Percentiles rank a stretch among this genome's conserved stretches.
phyloP scores from a whole-genome alignment of 1,140 invertebrate species.

The Tetramorium parvispinum region DNA sequence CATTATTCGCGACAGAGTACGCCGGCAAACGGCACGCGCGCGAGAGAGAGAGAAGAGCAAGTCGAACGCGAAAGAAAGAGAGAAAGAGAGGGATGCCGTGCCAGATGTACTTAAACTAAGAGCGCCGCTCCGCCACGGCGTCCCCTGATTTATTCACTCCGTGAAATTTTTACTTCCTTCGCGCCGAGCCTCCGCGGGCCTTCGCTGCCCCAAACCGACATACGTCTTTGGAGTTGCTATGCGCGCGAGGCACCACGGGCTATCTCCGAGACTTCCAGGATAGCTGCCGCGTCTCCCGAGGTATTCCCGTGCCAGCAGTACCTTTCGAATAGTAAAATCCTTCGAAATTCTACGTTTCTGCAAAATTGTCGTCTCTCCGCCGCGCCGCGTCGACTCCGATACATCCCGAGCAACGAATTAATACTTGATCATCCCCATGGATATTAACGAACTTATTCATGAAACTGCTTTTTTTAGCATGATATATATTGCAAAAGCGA shows the following conservation, averaged over 20 bases:
- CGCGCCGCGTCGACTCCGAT: neutral
- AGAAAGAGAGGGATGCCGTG: slow-evolving; percentile 36
- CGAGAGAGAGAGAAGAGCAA: neutral
- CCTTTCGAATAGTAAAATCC: slow-evolving; percentile 62
- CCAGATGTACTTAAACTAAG: slow-evolving; percentile 78
- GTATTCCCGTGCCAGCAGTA: slow-evolving; percentile 49
- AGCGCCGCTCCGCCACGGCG: slow-evolving; percentile 72
- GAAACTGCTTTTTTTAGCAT: neutral
- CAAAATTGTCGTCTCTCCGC: slow-evolving; percentile 3
- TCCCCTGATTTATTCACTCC: slow-evolving; percentile 83
- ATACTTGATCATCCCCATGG: slow-evolving; percentile 17
- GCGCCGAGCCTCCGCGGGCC: slow-evolving; percentile 66
- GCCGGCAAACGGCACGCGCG: slow-evolving; percentile 17
- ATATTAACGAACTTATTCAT: slow-evolving; percentile 29
- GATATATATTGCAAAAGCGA: neutral
- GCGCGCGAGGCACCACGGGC: slow-evolving; percentile 33
- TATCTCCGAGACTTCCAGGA: slow-evolving; percentile 22
- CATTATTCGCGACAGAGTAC: slow-evolving; percentile 68
- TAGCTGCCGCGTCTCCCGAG: slow-evolving; percentile 44
- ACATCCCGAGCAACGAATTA: slow-evolving; percentile 14
- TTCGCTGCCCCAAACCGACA: slow-evolving; percentile 67
- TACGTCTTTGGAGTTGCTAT: slow-evolving; percentile 59
- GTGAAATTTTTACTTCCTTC: slow-evolving; percentile 80
- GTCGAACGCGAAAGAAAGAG: slow-evolving; percentile 19
- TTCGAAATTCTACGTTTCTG: slow-evolving; percentile 46